Conservation (phyloP, 2,888 invertebrate species). For the Polydesmus complanatus region DNA sequence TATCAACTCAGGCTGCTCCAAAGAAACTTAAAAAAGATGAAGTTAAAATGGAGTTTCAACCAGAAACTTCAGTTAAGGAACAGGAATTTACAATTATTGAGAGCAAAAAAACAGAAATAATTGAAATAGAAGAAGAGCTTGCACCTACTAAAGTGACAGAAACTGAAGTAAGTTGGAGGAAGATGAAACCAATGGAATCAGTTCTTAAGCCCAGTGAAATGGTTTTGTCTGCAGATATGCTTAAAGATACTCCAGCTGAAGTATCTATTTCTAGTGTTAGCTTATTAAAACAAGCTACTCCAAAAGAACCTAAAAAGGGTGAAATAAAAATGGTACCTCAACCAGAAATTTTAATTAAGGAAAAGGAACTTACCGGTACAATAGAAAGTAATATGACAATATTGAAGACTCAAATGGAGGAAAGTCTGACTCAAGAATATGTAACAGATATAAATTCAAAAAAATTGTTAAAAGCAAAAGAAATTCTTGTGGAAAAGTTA, state of each 20-base stretch:
- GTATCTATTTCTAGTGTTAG: too few species aligned
- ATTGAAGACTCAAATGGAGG: too few species aligned
- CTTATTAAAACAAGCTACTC: too few species aligned
- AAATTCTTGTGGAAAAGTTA: too few species aligned
- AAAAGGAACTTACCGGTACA: not conserved
- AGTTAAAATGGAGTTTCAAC: not conserved
- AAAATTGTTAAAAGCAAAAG: too few species aligned
- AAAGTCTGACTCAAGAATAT: too few species aligned
- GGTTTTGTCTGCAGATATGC: not conserved
- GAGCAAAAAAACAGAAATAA: not conserved
- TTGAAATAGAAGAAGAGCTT: not conserved
- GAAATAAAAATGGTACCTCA: not conserved
- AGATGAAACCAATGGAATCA: not conserved
- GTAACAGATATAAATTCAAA: too few species aligned
- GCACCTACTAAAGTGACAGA: not conserved
- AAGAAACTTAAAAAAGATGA: not conserved
- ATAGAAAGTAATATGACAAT: too few species aligned
- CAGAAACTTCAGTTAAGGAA: not conserved
- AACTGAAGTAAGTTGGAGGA: not conserved
- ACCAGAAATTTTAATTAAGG: not conserved
- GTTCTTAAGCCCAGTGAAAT: not conserved
- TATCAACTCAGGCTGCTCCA: too few species aligned
- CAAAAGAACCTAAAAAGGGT: not conserved
- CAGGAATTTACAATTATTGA: not conserved
- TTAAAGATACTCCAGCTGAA: not conserved